Conservation (phyloP, 1,140 invertebrate species). For the Colletes latitarsis region DNA sequence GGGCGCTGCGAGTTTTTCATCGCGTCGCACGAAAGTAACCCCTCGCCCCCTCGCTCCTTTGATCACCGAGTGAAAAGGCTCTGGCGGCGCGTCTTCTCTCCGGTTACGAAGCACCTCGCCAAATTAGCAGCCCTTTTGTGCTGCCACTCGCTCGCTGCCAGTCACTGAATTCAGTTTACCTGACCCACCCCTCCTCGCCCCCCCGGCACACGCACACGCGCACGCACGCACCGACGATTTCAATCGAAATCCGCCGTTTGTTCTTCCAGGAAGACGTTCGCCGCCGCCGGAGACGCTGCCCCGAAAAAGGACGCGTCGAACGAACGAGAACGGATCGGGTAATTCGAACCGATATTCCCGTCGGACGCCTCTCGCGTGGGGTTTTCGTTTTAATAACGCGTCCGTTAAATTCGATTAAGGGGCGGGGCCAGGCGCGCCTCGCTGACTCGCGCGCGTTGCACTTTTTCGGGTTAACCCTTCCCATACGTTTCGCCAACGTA, state of each 20-base stretch:
- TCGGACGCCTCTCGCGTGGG: not conserved
- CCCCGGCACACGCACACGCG: not conserved
- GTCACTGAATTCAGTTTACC: slow-evolving; percentile 64
- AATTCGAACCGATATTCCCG: slow-evolving; percentile 33
- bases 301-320: not conserved
- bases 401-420: slow-evolving; percentile 18
- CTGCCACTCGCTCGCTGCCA: slow-evolving; percentile 63
- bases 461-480: too few species aligned
- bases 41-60: slow-evolving; percentile 34
- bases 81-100: slow-evolving; percentile 15
- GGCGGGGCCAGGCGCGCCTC: not conserved
- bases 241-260: slow-evolving; percentile 46
- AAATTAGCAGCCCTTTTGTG: slow-evolving; percentile 67
- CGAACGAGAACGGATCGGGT: slow-evolving; percentile 13
- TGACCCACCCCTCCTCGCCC: slow-evolving; percentile 10
- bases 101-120: slow-evolving; percentile 38
- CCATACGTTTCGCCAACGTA: too few species aligned
- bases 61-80: slow-evolving; percentile 41
- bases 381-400: not conserved
- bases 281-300: not conserved
- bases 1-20: slow-evolving; percentile 46
- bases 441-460: not conserved
- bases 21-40: slow-evolving; percentile 24
- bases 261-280: slow-evolving; percentile 52
- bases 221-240: slow-evolving; percentile 30